Evolutionary conservation across 64 coral and sea anemone genomes (phyloP), one percentile per base, ranked within the genome.

Genomic region (Actinia equina): DNA sequence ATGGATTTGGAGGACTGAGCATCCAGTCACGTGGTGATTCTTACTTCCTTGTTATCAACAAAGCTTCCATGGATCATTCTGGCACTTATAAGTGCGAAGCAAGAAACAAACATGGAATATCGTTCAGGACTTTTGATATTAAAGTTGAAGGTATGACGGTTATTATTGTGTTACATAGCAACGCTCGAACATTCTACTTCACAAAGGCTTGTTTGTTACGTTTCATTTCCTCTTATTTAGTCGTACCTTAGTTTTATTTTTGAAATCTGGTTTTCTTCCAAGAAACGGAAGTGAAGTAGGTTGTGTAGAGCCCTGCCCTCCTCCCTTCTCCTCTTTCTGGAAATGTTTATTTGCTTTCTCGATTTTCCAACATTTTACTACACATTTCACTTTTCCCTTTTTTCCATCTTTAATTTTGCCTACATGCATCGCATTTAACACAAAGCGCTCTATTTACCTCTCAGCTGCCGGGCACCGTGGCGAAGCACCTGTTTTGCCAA

Each of bases 1-100:
- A 90, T 79, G 56, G 87, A 44, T 84, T 86, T 20, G 86, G 87
- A 42, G 86, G 70, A 49, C 56, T 84, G 1, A 89, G 80, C 17
- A 89, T 95, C 22, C 85, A 88, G 22, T 91, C 90, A 30, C 82
- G 94, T 70, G 93, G 91, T 76, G 91, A 93, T 63, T 89, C 92
- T 27, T 90, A 99, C 71, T 93, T 80, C 4, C 88, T 99, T 81
- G 88, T 81, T 57, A 89, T 93, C 52, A 79, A 89, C 44, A 59
- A 67, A 79, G 88, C 88, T 27, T 85, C 44, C 16, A 44, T 86
- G 42, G 62, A 93, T 37, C 86, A 93, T 44, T 59, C 92, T 15
- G 92, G 92, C 0, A 86, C 52, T 20, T 93, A 89, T 76, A 89
- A 86, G 59, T 93, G 92, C 44, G 77, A 62, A 26, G 92, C 92